Conservation (phyloP, 2,113 vertebrate genomes). For the Paralichthys olivaceus region DNA sequence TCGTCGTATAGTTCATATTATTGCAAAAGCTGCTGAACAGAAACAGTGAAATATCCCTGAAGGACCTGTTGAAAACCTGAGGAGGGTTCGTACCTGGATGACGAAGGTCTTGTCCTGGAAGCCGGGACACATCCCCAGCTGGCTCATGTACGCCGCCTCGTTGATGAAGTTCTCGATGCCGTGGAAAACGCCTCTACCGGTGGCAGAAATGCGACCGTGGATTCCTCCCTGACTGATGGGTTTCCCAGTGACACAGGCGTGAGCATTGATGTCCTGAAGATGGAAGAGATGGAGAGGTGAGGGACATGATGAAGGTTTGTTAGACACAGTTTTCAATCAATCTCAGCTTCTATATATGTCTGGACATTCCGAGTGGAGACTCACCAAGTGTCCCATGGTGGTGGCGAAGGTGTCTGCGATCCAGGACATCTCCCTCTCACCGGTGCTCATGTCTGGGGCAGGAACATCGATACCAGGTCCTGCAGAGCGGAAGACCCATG, state of each 20-base stretch:
- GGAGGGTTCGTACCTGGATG: constrained; percentile 87
- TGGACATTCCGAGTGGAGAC: constrained; percentile 8
- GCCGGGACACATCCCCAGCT: constrained; percentile 93
- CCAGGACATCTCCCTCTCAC: constrained; percentile 99
- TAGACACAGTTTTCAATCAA: no score
- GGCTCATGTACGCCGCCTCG: constrained; percentile 95
- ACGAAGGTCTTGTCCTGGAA: constrained; percentile 96
- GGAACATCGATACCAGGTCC: constrained; percentile 98
- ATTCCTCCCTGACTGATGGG: constrained; percentile 98
- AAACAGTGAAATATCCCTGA: no score
- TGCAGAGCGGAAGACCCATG: constrained; percentile 54
- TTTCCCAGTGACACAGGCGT: constrained; percentile 96
- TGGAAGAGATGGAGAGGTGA: not conserved
- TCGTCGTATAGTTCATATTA: no score
- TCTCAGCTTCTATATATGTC: not conserved
- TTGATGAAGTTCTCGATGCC: constrained; percentile 99
- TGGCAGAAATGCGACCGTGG: constrained; percentile 95
- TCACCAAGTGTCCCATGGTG: constrained; percentile 89
- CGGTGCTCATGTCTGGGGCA: constrained; percentile 98
- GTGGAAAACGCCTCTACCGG: constrained; percentile 95
- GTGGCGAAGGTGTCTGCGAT: constrained; percentile 97
- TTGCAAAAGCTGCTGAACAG: no score
- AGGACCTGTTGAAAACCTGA: no score
- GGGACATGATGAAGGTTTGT: not conserved
- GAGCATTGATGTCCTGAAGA: constrained; percentile 94